A percentile compares a stretch with the other conserved stretches of the same genome.
Conservation (phyloP, 2,888 invertebrate genomes). For the Molorchus minor region DNA sequence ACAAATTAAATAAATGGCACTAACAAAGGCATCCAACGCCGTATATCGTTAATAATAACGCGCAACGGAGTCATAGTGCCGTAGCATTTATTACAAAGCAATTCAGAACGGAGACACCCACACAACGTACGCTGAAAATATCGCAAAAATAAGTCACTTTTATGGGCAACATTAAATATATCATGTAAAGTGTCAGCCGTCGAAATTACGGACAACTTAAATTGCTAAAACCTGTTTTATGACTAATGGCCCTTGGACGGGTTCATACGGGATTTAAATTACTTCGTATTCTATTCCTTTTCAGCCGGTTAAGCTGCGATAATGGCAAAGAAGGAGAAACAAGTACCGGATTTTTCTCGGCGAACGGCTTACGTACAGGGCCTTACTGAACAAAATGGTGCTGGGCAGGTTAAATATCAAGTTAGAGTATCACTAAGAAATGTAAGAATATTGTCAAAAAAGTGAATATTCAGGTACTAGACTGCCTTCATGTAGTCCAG, state of each 20-base stretch:
- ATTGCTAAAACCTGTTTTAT: conserved; percentile 38
- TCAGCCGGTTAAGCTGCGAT: not conserved
- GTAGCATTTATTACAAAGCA: conserved; percentile 15
- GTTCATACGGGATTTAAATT: conserved; percentile 12
- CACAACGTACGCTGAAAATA: conserved; percentile 27
- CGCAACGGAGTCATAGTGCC: conserved; percentile 15
- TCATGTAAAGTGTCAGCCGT: conserved; percentile 35
- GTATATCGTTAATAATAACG: conserved; percentile 11
- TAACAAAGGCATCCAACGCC: not conserved
- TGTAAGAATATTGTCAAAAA: too few relatives aligned
- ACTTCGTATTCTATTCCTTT: conserved; percentile 6
- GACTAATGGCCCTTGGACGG: conserved; percentile 26
- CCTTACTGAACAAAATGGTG: too few relatives aligned
- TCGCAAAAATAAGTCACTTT: conserved; percentile 40
- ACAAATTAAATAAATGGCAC: not conserved
- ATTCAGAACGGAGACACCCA: conserved; percentile 24
- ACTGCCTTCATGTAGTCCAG: too few relatives aligned
- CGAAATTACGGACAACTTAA: conserved; percentile 35
- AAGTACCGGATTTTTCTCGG: not conserved
- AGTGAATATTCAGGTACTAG: too few relatives aligned
- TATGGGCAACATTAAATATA: conserved; percentile 39
- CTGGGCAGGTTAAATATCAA: too few relatives aligned
- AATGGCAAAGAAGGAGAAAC: not conserved
- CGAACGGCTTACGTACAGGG: not conserved
- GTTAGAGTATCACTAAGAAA: too few relatives aligned